Evolutionary conservation across 2,113 vertebrate genomes (phyloP).

Genomic region (Cervus canadensis): DNA sequence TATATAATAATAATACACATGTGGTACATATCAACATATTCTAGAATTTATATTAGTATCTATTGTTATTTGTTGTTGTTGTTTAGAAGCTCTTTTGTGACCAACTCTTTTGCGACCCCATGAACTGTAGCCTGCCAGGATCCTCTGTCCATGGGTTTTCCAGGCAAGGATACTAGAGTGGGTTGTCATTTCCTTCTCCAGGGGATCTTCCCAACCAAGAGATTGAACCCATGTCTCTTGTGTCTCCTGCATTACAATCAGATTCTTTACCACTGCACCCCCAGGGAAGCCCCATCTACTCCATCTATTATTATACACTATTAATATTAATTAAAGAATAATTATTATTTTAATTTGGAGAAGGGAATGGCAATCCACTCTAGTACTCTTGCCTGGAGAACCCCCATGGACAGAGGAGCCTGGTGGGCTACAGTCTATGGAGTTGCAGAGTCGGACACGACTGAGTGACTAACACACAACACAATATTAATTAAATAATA

Average conservation of each 20-base stretch:
- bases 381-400: neutral
- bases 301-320: neutral
- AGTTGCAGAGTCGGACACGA: fast-evolving
- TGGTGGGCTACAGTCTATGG: neutral
- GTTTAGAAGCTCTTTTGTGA: neutral
- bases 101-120: neutral
- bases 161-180: neutral
- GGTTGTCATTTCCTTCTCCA: neutral
- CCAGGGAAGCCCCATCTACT: neutral
- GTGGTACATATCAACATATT: neutral
- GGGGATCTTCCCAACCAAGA: neutral
- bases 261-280: neutral
- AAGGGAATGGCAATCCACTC: neutral
- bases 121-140: neutral
- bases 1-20: neutral
- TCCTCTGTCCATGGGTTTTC: neutral
- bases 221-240: neutral
- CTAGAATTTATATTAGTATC: neutral
- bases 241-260: neutral
- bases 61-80: neutral
- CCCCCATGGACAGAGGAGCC: neutral
- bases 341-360: neutral
- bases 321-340: neutral
- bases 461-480: neutral
- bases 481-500: neutral